These are phyloP conservation scores for Passer domesticus DNA, from an alignment of 2,113 vertebrate species.

Conservation along the genomic window DNA sequence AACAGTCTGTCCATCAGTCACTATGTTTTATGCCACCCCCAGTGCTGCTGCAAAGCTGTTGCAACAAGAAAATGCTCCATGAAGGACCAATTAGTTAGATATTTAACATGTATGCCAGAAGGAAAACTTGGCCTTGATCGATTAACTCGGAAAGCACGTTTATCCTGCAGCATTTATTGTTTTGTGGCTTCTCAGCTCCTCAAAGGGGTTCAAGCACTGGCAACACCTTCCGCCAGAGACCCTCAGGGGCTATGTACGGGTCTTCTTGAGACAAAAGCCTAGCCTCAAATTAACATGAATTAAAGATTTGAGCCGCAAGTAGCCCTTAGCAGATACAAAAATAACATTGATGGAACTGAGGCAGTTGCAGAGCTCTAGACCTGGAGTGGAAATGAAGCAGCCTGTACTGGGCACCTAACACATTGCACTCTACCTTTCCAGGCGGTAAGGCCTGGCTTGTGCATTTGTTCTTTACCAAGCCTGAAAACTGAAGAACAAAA, in stretches of 20 bases:
- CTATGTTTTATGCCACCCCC: background rate
- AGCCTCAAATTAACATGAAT: background rate
- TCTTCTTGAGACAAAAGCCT: background rate
- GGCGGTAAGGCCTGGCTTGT: background rate
- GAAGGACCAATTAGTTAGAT: background rate
- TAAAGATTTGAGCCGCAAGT: background rate
- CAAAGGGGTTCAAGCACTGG: rapidly evolving
- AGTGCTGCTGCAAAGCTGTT: background rate
- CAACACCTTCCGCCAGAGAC: background rate
- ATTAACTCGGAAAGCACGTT: background rate
- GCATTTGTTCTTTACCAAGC: background rate
- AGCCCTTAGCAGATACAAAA: background rate
- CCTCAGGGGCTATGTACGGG: background rate
- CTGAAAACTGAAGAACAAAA: background rate
- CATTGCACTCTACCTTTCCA: background rate
- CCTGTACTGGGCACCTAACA: background rate
- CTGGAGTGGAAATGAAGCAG: background rate
- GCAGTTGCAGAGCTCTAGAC: background rate
- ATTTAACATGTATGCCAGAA: background rate
- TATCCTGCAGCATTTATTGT: background rate
- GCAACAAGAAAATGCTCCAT: background rate
- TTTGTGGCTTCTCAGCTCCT: background rate
- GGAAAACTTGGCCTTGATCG: background rate
- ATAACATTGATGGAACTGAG: background rate
- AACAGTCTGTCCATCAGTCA: background rate